A percentile compares a stretch with the other conserved stretches of the same genome.
These are phyloP conservation scores for Galerucella nymphaeae DNA, from an alignment of 2,888 invertebrate genomes.

Conservation along the genomic window DNA sequence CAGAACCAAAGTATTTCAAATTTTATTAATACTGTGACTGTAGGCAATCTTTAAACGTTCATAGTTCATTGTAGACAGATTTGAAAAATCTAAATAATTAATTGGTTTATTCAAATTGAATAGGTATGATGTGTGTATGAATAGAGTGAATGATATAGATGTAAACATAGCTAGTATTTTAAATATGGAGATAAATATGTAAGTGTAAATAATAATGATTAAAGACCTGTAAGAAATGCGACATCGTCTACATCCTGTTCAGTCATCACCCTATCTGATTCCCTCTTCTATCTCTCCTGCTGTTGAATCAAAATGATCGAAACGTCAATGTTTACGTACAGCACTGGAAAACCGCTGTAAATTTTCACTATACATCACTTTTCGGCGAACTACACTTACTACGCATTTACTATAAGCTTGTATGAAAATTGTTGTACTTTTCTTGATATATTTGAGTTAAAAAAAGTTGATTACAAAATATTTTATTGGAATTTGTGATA, in stretches of 20 bases:
- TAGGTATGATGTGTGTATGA: neutral
- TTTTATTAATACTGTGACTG: too few species aligned
- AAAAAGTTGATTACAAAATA: slow-evolving; percentile 46
- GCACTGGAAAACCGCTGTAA: slow-evolving; percentile 23
- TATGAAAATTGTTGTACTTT: slow-evolving; percentile 50
- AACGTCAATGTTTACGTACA: slow-evolving; percentile 25
- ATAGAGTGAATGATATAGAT: neutral
- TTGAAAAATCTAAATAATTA: too few species aligned
- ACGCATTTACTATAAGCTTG: slow-evolving; percentile 21
- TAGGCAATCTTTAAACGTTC: too few species aligned
- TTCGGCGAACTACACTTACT: slow-evolving; percentile 46
- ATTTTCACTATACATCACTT: slow-evolving; percentile 48
- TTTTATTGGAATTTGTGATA: slow-evolving; percentile 44
- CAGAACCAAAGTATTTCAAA: too few species aligned
- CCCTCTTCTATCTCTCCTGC: slow-evolving; percentile 19
- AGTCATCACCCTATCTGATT: slow-evolving; percentile 74
- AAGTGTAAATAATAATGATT: slow-evolving; percentile 63
- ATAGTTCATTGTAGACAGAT: too few species aligned
- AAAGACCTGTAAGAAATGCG: slow-evolving; percentile 82
- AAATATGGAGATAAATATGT: neutral
- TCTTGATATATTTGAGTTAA: slow-evolving; percentile 51
- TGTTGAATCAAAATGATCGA: slow-evolving; percentile 7
- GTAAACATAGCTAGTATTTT: neutral
- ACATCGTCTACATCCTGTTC: slow-evolving; percentile 94
- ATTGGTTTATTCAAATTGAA: too few species aligned